Base-by-base conservation (phyloP, 2,113 vertebrate genomes). In the Cinclus mexicanus region DNA sequence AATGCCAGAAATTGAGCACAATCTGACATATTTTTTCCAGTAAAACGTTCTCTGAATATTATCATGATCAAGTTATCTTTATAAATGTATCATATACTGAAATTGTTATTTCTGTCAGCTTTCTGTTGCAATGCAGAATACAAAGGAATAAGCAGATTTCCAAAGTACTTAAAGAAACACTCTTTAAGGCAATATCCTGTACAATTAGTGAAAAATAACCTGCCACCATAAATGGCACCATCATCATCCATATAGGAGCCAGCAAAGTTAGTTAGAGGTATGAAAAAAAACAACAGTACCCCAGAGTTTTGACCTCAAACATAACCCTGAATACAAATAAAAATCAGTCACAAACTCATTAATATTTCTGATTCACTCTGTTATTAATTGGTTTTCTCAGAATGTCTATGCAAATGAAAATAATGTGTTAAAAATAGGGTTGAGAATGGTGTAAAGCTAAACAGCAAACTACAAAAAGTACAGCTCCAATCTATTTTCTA, bases 391-490 rank as follows among this genome's bases (percentile, higher is more conserved):
- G 24, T 52, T 23, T 52, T 82, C 60, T 74, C 47, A 68, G 79
- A 83, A 93, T 35, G n/a, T 33, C 53, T 90, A 68, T 42, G 50
- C 47, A 93, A 95, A 88, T 69, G 52, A 90, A 75, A n/a, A 61
- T 35, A 84, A 85, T 1, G 7, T 12, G 19, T 81, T 75, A 79
- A 85, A 95, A 95, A 67, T 6, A 89, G 80, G 55, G 50, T 63
- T 68, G 49, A 83, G 44, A 84, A 91, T 64, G 60, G 88, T 71
- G 70, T 44, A 78, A 95, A 93, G 69, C 53, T 89, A 53, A 95
- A 80, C 12, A 76, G 86, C 20, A 76, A 92, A 75, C 35, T 94
- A 89, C 14, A 77, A 29, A 85, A 91, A 68, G 26, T 28, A 75
- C 25, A 88, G 28, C 26, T 83, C 57, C 12, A 90, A 67, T 41